These are phyloP conservation scores for Verasper variegatus DNA, from an alignment of 2,113 vertebrate genomes.

Conservation along the genomic window DNA sequence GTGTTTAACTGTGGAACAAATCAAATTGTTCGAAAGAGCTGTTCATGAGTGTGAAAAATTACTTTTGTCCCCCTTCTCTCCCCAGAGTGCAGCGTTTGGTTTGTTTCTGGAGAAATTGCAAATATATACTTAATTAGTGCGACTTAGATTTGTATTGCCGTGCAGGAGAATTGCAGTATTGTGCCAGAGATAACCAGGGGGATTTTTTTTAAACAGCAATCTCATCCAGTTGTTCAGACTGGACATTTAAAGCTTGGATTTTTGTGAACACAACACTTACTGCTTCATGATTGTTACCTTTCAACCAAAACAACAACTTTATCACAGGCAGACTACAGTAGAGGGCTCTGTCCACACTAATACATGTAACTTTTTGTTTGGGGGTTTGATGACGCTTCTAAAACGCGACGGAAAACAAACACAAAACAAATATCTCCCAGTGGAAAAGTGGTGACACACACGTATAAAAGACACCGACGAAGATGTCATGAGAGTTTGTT, in stretches of 20 bases:
- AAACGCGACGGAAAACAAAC: too few relatives aligned
- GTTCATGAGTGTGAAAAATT: constrained; percentile 37
- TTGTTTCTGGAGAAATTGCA: constrained; percentile 16
- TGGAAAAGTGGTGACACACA: too few relatives aligned
- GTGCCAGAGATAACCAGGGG: neutral
- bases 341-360: neutral
- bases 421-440: too few relatives aligned
- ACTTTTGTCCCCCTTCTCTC: constrained; percentile 7
- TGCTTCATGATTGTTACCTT: neutral
- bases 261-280: neutral
- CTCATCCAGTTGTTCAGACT: constrained; percentile 1
- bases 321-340: neutral
- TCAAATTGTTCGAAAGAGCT: constrained; percentile 33
- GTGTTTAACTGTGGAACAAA: constrained; percentile 41
- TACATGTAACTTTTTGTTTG: neutral
- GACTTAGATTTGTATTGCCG: constrained; percentile 14
- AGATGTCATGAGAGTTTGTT: too few relatives aligned
- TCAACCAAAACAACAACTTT: neutral
- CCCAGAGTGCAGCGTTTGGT: constrained; percentile 14
- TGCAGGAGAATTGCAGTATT: neutral
- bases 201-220: neutral
- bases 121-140: constrained; percentile 32
- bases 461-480: too few relatives aligned
- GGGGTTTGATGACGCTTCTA: too few relatives aligned
- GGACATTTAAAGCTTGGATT: constrained; percentile 2